Percentiles rank a stretch among this genome's conserved stretches.
phyloP scores from a whole-genome alignment of 2,797 vertebrate genomes.

The Intellagama lesueurii region DNA sequence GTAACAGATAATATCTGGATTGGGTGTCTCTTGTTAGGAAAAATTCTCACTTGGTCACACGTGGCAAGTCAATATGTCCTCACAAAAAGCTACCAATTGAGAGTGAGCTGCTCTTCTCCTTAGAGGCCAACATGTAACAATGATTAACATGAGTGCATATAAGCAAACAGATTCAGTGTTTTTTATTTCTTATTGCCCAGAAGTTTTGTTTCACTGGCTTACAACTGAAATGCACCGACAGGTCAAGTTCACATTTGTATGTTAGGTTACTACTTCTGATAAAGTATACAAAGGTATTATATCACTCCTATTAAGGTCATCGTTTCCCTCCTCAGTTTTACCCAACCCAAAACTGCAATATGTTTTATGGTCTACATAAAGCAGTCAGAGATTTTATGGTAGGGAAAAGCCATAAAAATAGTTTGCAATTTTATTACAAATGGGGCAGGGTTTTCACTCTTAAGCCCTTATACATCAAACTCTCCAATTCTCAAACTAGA shows the following conservation, averaged over 20 bases:
- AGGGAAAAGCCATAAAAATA: background rate
- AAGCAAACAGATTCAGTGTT: background rate
- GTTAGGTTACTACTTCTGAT: background rate
- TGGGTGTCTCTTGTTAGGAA: too few relatives aligned
- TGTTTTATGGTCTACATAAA: background rate
- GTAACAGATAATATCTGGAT: background rate
- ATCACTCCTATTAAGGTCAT: background rate
- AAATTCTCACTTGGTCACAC: background rate
- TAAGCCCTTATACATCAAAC: background rate
- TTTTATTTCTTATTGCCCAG: background rate
- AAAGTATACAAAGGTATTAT: background rate
- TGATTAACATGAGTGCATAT: background rate
- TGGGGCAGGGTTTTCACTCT: background rate
- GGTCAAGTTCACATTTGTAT: background rate
- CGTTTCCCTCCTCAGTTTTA: background rate
- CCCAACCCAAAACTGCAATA: background rate
- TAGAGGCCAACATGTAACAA: background rate
- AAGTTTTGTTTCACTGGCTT: background rate
- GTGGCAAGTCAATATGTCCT: background rate
- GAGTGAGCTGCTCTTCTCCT: background rate
- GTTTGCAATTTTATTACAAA: background rate
- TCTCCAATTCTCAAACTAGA: background rate
- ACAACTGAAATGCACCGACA: background rate
- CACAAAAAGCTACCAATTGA: background rate
- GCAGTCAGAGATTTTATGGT: background rate